These are phyloP conservation scores for Leptura quadrifasciata DNA, from an alignment of 2,888 invertebrate species.

Conservation along the genomic window DNA sequence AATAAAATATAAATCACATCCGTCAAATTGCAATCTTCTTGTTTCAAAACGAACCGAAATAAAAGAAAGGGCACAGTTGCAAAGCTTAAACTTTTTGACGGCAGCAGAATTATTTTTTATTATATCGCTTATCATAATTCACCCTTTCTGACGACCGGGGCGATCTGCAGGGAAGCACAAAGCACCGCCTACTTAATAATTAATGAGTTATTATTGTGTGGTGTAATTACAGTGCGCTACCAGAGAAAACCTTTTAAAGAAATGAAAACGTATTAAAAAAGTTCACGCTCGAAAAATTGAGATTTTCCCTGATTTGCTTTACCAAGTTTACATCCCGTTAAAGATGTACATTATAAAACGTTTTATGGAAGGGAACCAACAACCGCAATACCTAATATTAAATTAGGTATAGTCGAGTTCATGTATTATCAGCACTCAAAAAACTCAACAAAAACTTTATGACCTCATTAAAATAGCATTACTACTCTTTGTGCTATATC, in stretches of 20 bases:
- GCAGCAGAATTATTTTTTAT: slow-evolving; percentile 36
- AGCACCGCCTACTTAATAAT: slow-evolving; percentile 60
- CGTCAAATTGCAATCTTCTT: slow-evolving; percentile 25
- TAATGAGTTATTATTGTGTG: slow-evolving; percentile 67
- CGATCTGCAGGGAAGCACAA: slow-evolving; percentile 21
- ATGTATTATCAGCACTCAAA: too few relatives aligned
- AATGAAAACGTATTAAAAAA: slow-evolving; percentile 68
- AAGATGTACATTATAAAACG: not conserved
- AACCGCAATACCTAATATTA: not conserved
- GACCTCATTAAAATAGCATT: too few relatives aligned
- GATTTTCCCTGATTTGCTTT: slow-evolving; percentile 37
- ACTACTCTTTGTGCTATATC: too few relatives aligned
- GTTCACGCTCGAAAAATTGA: slow-evolving; percentile 57
- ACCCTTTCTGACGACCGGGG: slow-evolving; percentile 29
- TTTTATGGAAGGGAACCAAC: not conserved
- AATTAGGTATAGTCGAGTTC: too few relatives aligned
- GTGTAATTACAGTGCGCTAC: slow-evolving; percentile 65
- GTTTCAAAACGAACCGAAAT: slow-evolving; percentile 8
- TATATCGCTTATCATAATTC: slow-evolving; percentile 35
- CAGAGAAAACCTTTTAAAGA: slow-evolving; percentile 65
- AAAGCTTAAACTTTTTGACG: slow-evolving; percentile 26
- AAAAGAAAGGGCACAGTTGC: slow-evolving; percentile 27
- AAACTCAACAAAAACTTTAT: too few relatives aligned
- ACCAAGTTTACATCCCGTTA: slow-evolving; percentile 31
- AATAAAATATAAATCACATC: slow-evolving; percentile 36